phyloP scores from a whole-genome alignment of 2,888 invertebrate species.

The Orgyia antiqua region DNA sequence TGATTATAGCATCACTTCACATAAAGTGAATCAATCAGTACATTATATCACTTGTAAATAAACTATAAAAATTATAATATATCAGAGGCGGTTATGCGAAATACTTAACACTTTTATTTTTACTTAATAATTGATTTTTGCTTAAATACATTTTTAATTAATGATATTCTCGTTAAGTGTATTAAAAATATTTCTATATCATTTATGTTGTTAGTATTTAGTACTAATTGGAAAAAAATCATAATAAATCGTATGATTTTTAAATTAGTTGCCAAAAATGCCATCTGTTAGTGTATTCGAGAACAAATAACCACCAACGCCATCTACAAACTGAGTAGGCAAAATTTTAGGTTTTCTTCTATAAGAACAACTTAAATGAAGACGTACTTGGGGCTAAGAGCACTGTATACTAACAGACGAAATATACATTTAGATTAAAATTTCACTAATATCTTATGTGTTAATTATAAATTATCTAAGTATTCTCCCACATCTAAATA shows the following conservation, averaged over 20 bases:
- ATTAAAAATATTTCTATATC: too few species aligned
- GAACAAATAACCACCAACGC: not conserved
- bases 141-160: conserved; percentile 15
- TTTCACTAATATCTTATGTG: not conserved
- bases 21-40: not conserved
- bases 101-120: conserved; percentile 26
- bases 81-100: conserved; percentile 33
- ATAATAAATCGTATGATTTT: too few species aligned
- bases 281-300: too few species aligned
- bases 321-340: not conserved
- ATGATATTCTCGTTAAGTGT: conserved; percentile 4
- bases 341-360: too few species aligned
- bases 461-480: not conserved
- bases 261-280: too few species aligned
- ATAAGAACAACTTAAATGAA: too few species aligned
- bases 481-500: conserved; percentile 2
- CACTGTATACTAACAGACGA: too few species aligned
- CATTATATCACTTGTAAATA: conserved; percentile 16
- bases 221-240: too few species aligned
- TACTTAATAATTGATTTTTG: conserved; percentile 24
- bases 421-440: too few species aligned
- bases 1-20: not conserved
- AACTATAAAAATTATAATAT: conserved; percentile 21
- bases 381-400: too few species aligned
- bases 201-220: too few species aligned